A percentile compares a stretch with the other conserved stretches of the same genome.
These are phyloP conservation scores for Uromys caudimaculatus DNA, from an alignment of 2,797 vertebrate genomes.

Conservation along the genomic window DNA sequence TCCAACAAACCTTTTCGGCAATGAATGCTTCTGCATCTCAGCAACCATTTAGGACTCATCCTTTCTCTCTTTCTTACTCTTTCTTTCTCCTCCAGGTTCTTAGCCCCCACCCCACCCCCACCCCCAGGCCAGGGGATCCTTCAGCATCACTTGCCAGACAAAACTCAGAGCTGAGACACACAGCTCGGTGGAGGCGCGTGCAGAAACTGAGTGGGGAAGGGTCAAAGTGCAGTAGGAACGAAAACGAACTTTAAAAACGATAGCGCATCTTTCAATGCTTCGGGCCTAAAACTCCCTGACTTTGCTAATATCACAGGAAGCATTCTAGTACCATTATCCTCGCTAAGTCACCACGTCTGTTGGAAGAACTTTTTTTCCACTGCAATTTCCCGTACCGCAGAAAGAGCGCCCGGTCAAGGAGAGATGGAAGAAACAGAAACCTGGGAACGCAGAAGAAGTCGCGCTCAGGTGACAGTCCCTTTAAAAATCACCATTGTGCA, in stretches of 20 bases:
- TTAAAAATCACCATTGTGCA: neutral
- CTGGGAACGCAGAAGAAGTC: neutral
- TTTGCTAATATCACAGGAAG: neutral
- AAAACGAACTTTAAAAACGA: constrained; percentile 2
- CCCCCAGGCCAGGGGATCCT: neutral
- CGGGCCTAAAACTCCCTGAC: neutral
- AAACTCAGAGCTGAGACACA: neutral
- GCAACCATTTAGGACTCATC: neutral
- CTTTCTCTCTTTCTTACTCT: neutral
- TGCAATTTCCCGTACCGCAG: neutral
- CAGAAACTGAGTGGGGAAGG: neutral
- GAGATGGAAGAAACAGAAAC: neutral
- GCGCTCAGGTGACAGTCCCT: neutral
- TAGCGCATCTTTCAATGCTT: neutral
- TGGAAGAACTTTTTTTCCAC: neutral
- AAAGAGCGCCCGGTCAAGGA: neutral
- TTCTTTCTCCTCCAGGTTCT: neutral
- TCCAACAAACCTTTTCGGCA: constrained; percentile 66
- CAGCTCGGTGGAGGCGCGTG: neutral
- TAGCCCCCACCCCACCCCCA: neutral
- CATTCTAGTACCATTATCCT: neutral
- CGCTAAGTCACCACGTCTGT: neutral
- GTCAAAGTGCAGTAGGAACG: constrained; percentile 47
- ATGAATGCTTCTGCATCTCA: constrained; percentile 50
- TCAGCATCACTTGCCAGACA: neutral